Base-by-base conservation (phyloP, 2,888 invertebrate species). In the Dicranocentrus wangi region DNA sequence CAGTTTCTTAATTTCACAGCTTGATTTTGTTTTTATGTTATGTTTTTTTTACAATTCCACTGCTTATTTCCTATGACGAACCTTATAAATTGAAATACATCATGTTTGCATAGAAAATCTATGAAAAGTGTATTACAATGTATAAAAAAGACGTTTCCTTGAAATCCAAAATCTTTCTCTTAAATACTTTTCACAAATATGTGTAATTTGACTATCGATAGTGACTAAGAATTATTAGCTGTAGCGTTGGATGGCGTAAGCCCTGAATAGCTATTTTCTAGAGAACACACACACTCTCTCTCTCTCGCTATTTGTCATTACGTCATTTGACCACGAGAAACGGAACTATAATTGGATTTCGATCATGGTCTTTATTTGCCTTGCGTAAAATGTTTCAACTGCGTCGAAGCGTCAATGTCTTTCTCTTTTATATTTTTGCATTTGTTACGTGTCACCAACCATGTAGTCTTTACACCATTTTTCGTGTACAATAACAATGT, bases 111-210 rank as follows among this genome's bases (percentile, higher is more conserved):
- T 55, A 55, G 5, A 55, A 55, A 23, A 55, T 47, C n/a, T 47
- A n/a, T n/a, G 17, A 78, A 70, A 78, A 78, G 19, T 78, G 61
- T 78, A 78, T 77, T 60, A 63, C 78, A 78, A 78, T 78, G 78
- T 78, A 78, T 25, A 78, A 78, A 78, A 10, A 7, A 39, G 13
- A 8, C 13, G 39, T 39, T 39, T 39, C 13, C 39, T 13, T 39
- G n/a, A n/a, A n/a, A n/a, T n/a, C n/a, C n/a, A n/a, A n/a, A n/a
- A n/a, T n/a, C n/a, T n/a, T n/a, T n/a, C n/a, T n/a, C n/a, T n/a
- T n/a, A n/a, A n/a, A n/a, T n/a, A n/a, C n/a, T n/a, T n/a, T n/a
- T n/a, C n/a, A n/a, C n/a, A n/a, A n/a, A n/a, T n/a, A n/a, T n/a
- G n/a, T n/a, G n/a, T n/a, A n/a, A n/a, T n/a, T n/a, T n/a, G n/a